Conservation (phyloP, 2,888 invertebrate genomes). For the Brenthis ino region DNA sequence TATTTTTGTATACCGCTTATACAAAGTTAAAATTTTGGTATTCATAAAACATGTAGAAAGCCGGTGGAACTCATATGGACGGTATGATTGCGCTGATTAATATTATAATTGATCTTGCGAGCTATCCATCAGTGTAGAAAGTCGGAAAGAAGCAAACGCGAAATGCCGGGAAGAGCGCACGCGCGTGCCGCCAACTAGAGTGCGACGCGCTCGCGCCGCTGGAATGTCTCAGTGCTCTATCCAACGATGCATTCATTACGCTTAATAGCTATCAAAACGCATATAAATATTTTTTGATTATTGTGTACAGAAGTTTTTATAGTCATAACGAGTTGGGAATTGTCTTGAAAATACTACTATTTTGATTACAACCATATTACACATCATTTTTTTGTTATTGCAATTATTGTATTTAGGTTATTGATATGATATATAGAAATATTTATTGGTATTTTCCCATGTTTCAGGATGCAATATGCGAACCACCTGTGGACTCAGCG, state of each 20-base stretch:
- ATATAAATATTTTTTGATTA: constrained; percentile 12
- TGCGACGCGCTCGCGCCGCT: constrained; percentile 61
- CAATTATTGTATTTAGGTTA: neutral
- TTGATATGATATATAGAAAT: neutral
- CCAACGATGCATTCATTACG: constrained; percentile 47
- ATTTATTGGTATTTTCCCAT: constrained; percentile 19
- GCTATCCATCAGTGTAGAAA: constrained; percentile 80
- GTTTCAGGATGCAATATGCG: constrained; percentile 88
- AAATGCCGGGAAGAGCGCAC: constrained; percentile 52
- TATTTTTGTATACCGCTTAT: neutral
- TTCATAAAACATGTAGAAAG: constrained; percentile 57
- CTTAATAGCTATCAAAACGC: constrained; percentile 20
- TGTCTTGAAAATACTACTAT: too few species aligned
- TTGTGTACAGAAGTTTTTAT: neutral
- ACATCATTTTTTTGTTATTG: neutral
- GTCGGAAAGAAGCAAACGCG: constrained; percentile 68
- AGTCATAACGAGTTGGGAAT: too few species aligned
- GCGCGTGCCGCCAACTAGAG: constrained; percentile 70
- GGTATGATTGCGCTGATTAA: constrained; percentile 79
- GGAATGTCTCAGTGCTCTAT: constrained; percentile 54
- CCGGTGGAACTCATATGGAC: constrained; percentile 68
- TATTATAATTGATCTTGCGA: constrained; percentile 79
- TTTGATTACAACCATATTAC: too few species aligned
- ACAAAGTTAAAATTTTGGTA: constrained; percentile 12
- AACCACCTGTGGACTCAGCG: constrained; percentile 91